Base-by-base conservation (phyloP, 2,888 invertebrate genomes). In the Lycocerus yunnanus region DNA sequence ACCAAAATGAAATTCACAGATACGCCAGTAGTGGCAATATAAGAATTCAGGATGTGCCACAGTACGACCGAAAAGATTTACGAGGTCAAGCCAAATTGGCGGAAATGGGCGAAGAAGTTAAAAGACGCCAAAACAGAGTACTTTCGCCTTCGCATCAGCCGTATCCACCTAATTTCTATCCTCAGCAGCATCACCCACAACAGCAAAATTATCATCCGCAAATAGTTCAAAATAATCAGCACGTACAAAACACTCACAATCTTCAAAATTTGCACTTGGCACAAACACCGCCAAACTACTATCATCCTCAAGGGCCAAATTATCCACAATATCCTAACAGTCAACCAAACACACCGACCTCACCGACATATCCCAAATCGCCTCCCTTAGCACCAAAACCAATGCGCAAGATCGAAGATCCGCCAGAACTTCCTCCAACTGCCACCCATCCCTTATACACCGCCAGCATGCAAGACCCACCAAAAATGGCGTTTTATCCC, bases 31-130 rank as follows among this genome's bases (percentile, higher is more conserved):
- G 86, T 73, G 86, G 86, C 5, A 87, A 87, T 73, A 86, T 87
- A 21, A 81, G 86, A 74, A 82, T 81, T n/a, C 83, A 84, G 68
- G 84, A 85, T 68, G 78, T 83, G n/a, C 83, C 82, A 21, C 82
- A 82, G 71, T 72, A 82, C 74, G 78, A 77, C 9, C 69, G 77
- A 58, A 76, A 79, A 68, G 77, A 80, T 61, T 63, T 85, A 27
- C 79, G 86, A 20, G 90, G 91, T 1, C 88, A 90, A 61, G 93
- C 93, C 0, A 93, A 94, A 84, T 88, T 94, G 73, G 92, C 92
- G 4, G 95, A 95, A 86, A 94, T 95, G 93, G 92, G 94, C 3
- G 94, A 96, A 83, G 94, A 95, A 84, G 92, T 94, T 10, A 87
- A 93, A 75, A 87, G 94, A 66, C 85, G 93, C 15, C 90, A 90